These are phyloP conservation scores for Parnassius smintheus DNA, from an alignment of 2,888 invertebrate species.

Conservation along the genomic window DNA sequence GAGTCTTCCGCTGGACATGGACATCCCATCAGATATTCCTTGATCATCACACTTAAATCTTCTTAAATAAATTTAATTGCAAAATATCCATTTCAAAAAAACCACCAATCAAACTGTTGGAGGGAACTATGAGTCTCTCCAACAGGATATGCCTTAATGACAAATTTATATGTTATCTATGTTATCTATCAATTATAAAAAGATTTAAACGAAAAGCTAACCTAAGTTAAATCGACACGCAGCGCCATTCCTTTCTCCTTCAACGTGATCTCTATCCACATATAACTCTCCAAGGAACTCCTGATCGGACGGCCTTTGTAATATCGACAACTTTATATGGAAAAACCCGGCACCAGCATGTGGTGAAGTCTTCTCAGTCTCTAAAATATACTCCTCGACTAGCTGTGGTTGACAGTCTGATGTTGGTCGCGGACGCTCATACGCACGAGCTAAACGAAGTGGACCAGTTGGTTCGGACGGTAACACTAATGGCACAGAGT, in stretches of 20 bases:
- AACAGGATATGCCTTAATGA: no score
- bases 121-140: no score
- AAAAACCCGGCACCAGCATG: conserved; percentile 84
- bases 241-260: conserved; percentile 88
- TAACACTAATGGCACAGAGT: conserved; percentile 78
- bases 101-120: no score
- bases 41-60: no score
- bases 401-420: conserved; percentile 89
- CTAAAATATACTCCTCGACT: conserved; percentile 93
- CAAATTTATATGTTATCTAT: neutral
- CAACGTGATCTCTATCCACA: conserved; percentile 91
- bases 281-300: conserved; percentile 95
- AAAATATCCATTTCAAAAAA: no score
- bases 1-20: no score
- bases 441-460: conserved; percentile 68
- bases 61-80: no score
- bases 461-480: conserved; percentile 73
- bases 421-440: conserved; percentile 83
- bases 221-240: conserved; percentile 89
- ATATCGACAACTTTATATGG: conserved; percentile 92
- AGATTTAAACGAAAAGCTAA: conserved; percentile 35
- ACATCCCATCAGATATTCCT: no score
- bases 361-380: conserved; percentile 88
- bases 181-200: neutral
- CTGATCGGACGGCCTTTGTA: conserved; percentile 92